Evolutionary conservation across 2,797 vertebrate species (phyloP).

Genomic region (Phataginus tricuspis): DNA sequence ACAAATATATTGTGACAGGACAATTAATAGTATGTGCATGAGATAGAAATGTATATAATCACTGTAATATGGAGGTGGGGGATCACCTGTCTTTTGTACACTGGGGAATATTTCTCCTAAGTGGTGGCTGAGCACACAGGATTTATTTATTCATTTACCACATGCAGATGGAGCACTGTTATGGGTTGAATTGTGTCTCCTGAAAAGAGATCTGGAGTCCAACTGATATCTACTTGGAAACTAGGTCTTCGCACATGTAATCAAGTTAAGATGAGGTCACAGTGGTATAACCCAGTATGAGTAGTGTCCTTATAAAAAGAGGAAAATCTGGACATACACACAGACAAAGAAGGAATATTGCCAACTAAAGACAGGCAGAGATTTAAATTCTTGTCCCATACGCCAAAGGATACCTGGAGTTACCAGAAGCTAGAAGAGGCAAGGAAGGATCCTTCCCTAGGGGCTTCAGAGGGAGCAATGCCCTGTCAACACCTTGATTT

Average conservation of each 20-base stretch:
- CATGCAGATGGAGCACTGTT: neutral
- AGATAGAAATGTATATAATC: neutral
- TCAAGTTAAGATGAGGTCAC: neutral
- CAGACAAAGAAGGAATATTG: fast-evolving
- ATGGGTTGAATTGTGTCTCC: neutral
- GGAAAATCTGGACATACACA: neutral
- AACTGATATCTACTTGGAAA: neutral
- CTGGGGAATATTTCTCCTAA: neutral
- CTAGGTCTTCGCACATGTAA: neutral
- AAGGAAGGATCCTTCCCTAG: too few species aligned
- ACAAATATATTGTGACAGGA: neutral
- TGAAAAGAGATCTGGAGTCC: neutral
- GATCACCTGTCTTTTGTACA: neutral
- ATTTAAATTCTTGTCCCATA: neutral
- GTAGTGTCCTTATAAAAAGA: neutral
- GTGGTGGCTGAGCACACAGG: neutral
- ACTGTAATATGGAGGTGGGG: neutral
- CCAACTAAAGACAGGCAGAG: neutral
- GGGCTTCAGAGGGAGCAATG: neutral
- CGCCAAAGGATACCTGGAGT: neutral
- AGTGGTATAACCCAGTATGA: neutral
- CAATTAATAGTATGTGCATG: neutral
- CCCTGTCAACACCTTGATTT: neutral
- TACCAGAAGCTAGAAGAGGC: neutral
- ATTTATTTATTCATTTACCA: neutral